Evolutionary conservation across 2,113 vertebrate species (phyloP).

Genomic region (Etheostoma cragini): DNA sequence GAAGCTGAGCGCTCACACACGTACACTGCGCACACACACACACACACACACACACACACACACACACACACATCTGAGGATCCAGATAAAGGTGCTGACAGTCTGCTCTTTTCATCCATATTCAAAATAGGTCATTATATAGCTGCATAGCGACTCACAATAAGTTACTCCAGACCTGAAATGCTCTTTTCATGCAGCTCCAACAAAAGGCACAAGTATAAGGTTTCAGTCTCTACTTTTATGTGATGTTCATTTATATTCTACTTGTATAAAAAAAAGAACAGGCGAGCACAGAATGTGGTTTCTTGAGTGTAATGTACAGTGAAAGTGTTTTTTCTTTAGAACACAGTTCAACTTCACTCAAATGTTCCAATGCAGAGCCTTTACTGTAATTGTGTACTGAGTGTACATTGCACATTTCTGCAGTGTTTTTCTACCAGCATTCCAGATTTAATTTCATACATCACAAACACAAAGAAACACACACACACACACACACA

Average conservation of each 20-base stretch:
- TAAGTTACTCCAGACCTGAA: slow-evolving; percentile 13
- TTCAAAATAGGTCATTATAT: slow-evolving; percentile 16
- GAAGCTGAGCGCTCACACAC: neutral
- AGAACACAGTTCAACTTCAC: slow-evolving; percentile 4
- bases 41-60: neutral
- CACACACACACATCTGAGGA: slow-evolving; percentile 9
- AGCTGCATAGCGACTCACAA: neutral
- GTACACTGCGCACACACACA: neutral
- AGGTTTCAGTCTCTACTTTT: slow-evolving; percentile 28
- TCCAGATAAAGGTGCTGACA: slow-evolving; percentile 35
- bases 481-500: slow-evolving; percentile 9
- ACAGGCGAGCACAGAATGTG: slow-evolving; percentile 1
- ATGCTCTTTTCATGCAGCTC: slow-evolving; percentile 18
- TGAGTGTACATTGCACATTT: slow-evolving; percentile 12
- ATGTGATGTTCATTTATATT: slow-evolving; percentile 32
- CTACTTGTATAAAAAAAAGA: neutral
- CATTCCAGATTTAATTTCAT: slow-evolving; percentile 27
- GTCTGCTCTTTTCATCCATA: slow-evolving; percentile 21
- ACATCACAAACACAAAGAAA: neutral
- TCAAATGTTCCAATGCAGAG: slow-evolving; percentile 1
- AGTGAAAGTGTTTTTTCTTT: slow-evolving; percentile 16
- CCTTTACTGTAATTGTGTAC: slow-evolving; percentile 38
- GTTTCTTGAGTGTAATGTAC: slow-evolving; percentile 17
- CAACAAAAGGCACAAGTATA: slow-evolving; percentile 10
- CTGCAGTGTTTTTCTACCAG: slow-evolving; percentile 17